Base-by-base conservation (phyloP, 2,888 invertebrate species). In the Trachelus troglodyta region DNA sequence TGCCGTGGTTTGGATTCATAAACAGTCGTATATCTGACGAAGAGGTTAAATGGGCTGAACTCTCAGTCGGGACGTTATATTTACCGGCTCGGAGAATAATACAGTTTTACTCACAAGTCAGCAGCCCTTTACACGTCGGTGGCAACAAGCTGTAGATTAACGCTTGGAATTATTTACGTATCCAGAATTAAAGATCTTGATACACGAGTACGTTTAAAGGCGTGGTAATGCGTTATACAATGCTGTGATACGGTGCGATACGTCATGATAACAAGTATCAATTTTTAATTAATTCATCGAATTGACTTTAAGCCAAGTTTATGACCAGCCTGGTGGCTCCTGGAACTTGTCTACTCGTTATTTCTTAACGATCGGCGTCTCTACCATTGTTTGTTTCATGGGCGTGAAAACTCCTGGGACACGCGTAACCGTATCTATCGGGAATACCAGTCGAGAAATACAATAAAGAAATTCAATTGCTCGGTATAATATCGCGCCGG, bases 401-500 rank as follows among this genome's bases (percentile, higher is more conserved):
- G 56, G 56, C 56, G 56, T 23, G 23, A 56, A 56, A 56, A 30
- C 15, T 73, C 37, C 34, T 31, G 35, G 40, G 35, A 31, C 30
- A 33, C 12, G 15, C 30, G 35, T 69, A 35, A 69, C 35, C 35
- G 35, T 76, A 76, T 77, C 35, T 37, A 40, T 33, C 37, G 11
- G 75, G 33, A 40, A 34, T 40, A 33, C 56, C 74, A 15, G 69
- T 30, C 23, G 31, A 3, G 40, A 56, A 77, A 35, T 75, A 69
- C 74, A 75, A 77, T 77, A 75, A 87, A 86, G 86, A 86, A 86
- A 86, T 86, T 87, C 86, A 86, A 86, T 86, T 85, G 86, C 83
- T 82, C 78, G 83, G 83, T 86, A 84, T 86, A 87, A 86, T 86
- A 86, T 84, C 84, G 79, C 82, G 84, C 75, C 75, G 76, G 76